A percentile compares a stretch with the other conserved stretches of the same genome.
Evolutionary conservation across 1,140 invertebrate species (phyloP).

Genomic region (Brachionus rotundiformis): DNA sequence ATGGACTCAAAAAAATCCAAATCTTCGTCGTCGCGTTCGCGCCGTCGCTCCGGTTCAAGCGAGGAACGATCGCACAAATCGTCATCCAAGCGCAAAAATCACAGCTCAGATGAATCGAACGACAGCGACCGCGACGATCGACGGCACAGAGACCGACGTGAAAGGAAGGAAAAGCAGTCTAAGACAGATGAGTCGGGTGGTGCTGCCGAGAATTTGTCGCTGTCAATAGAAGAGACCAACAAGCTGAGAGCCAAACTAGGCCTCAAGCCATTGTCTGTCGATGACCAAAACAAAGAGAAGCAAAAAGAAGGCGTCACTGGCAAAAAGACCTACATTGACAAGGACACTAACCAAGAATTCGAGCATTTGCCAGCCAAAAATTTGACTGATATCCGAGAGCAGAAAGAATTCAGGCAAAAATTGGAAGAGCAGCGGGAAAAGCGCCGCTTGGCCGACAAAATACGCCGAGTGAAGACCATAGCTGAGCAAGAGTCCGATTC

Average conservation of each 20-base stretch:
- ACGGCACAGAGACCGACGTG: background rate
- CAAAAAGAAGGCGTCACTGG: background rate
- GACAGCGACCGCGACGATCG: conserved; percentile 17
- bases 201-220: background rate
- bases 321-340: conserved; percentile 47
- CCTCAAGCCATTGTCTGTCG: conserved; percentile 6
- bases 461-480: conserved; percentile 67
- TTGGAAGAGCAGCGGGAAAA: conserved; percentile 64
- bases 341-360: conserved; percentile 47
- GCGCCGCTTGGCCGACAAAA: background rate
- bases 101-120: background rate
- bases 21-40: background rate
- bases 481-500: conserved; percentile 60
- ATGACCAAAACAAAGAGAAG: conserved; percentile 19
- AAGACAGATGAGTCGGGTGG: background rate
- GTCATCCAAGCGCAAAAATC: conserved; percentile 7
- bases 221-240: conserved; percentile 50
- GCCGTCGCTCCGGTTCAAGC: background rate
- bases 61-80: background rate
- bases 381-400: conserved; percentile 73
- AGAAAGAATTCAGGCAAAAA: conserved; percentile 81
- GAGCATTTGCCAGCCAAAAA: conserved; percentile 85
- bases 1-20: conserved; percentile 18
- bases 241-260: conserved; percentile 47
- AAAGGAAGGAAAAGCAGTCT: background rate